Percentiles rank a stretch among this genome's conserved stretches.
phyloP scores from a whole-genome alignment of 1,140 invertebrate species.

The Drosophila ogumai region DNA sequence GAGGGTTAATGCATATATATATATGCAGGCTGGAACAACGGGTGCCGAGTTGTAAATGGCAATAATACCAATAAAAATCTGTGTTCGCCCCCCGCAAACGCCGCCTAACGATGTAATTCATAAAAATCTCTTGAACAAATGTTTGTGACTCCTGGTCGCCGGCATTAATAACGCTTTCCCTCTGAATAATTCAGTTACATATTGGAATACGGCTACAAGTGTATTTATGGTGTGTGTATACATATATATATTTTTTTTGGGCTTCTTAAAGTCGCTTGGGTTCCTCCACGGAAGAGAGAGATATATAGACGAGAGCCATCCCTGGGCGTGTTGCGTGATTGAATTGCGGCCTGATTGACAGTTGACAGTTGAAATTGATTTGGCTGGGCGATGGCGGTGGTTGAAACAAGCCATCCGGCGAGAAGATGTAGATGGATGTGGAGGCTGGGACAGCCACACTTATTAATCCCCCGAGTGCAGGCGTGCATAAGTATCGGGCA shows the following conservation, averaged over 20 bases:
- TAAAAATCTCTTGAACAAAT: conserved; percentile 81
- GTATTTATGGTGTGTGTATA: not conserved
- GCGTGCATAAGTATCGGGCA: conserved; percentile 82
- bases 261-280: conserved; percentile 26
- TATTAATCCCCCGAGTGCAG: conserved; percentile 80
- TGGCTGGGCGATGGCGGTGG: conserved; percentile 59
- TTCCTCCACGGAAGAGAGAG: not conserved
- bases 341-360: conserved; percentile 80
- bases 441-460: conserved; percentile 34
- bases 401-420: conserved; percentile 51
- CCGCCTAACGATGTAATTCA: conserved; percentile 60
- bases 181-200: conserved; percentile 50
- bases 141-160: conserved; percentile 51
- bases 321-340: conserved; percentile 65
- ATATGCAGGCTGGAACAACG: conserved; percentile 13
- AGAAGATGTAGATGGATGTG: conserved; percentile 22
- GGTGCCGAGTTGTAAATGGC: conserved; percentile 69
- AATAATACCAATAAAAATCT: conserved; percentile 76
- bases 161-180: conserved; percentile 52
- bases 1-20: conserved; percentile 26
- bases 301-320: conserved; percentile 1
- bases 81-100: conserved; percentile 33
- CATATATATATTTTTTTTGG: not conserved
- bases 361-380: conserved; percentile 83
- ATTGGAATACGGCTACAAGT: not conserved